These are phyloP conservation scores for Glaucopsyche alexis DNA, from an alignment of 2,888 invertebrate genomes.

Conservation along the genomic window DNA sequence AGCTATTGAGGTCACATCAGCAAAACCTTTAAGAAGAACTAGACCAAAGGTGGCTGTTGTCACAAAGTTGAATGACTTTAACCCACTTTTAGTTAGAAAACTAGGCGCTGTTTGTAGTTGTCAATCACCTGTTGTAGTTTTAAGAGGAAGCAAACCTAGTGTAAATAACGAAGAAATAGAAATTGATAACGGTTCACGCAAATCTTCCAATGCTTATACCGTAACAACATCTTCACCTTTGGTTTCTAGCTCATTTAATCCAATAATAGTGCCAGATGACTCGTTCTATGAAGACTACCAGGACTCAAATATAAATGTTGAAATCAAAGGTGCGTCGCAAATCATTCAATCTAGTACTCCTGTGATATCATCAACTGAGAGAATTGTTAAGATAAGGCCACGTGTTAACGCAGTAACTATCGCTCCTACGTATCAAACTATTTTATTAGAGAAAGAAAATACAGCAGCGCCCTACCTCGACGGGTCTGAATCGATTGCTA, in stretches of 20 bases:
- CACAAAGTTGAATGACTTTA: constrained; percentile 85
- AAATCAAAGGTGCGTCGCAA: constrained; percentile 52
- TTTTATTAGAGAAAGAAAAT: constrained; percentile 62
- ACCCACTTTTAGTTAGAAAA: constrained; percentile 85
- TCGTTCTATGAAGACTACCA: constrained; percentile 71
- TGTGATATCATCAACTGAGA: constrained; percentile 55
- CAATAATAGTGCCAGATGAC: constrained; percentile 75
- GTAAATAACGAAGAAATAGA: constrained; percentile 45
- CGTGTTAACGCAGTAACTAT: constrained; percentile 63
- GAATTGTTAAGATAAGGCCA: constrained; percentile 56
- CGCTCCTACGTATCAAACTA: constrained; percentile 68
- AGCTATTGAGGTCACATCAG: constrained; percentile 62
- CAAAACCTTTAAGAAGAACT: constrained; percentile 54
- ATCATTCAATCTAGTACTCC: constrained; percentile 60
- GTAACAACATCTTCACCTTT: constrained; percentile 55
- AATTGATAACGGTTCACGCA: constrained; percentile 51
- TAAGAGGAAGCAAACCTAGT: constrained; percentile 70
- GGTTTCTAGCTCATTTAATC: constrained; percentile 66
- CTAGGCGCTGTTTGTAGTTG: constrained; percentile 87
- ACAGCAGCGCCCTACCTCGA: constrained; percentile 48
- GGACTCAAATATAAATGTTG: constrained; percentile 54
- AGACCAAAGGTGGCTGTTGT: constrained; percentile 80
- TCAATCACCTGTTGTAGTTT: constrained; percentile 76
- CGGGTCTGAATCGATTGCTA: constrained; percentile 45
- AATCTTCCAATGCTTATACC: constrained; percentile 48